These are phyloP conservation scores for Smutsia gigantea DNA, from an alignment of 2,797 vertebrate genomes.

Conservation along the genomic window DNA sequence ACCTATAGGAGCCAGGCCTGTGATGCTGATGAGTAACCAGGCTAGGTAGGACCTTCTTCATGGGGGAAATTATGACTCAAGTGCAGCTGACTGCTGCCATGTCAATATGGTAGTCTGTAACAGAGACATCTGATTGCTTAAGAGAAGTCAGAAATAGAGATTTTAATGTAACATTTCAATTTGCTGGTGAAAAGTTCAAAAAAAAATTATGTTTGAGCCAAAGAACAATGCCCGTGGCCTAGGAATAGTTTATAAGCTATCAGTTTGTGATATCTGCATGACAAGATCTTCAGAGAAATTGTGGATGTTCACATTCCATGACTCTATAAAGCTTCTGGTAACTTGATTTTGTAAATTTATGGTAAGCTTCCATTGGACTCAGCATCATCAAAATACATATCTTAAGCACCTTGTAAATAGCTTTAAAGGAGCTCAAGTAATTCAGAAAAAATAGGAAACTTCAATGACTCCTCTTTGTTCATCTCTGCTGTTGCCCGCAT, in stretches of 20 bases:
- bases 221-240: not conserved
- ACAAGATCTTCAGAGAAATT: not conserved
- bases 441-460: not conserved
- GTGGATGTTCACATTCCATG: not conserved
- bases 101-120: not conserved
- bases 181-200: not conserved
- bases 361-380: not conserved
- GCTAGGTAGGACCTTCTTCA: not conserved
- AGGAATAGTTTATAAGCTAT: not conserved
- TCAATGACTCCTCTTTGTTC: not conserved
- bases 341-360: not conserved
- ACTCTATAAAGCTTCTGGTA: not conserved
- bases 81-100: not conserved
- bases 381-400: not conserved
- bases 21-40: not conserved
- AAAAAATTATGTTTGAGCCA: not conserved
- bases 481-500: not conserved
- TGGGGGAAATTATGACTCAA: not conserved
- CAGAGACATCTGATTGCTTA: not conserved
- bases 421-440: not conserved
- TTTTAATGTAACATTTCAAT: not conserved
- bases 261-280: not conserved
- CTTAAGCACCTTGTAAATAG: constrained; percentile 39
- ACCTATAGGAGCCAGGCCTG: not conserved
- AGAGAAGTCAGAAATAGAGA: not conserved